These are phyloP conservation scores for Chaetogeoica ovagalla DNA, from an alignment of 2,888 invertebrate genomes.

Conservation along the genomic window DNA sequence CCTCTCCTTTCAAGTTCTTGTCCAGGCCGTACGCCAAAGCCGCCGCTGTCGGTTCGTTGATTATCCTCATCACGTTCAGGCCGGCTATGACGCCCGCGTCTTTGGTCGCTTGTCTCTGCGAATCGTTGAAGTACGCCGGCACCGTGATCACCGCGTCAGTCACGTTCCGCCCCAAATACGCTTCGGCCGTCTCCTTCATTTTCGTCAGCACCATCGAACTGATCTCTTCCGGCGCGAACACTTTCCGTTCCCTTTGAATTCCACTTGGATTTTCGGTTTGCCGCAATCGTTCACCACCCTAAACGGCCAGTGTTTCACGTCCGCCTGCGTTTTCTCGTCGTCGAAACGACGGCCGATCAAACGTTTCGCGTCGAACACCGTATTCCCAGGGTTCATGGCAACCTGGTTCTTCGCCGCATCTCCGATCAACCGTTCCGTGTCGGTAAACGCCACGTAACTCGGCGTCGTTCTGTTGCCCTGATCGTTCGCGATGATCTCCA, in stretches of 20 bases:
- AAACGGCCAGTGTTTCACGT: constrained; percentile 85
- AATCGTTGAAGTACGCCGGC: constrained; percentile 75
- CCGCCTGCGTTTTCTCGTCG: constrained; percentile 73
- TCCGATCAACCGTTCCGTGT: constrained; percentile 63
- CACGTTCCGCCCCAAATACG: constrained; percentile 63
- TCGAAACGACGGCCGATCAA: constrained; percentile 70
- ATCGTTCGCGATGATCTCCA: constrained; percentile 82
- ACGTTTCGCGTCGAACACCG: constrained; percentile 80
- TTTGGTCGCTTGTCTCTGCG: constrained; percentile 74
- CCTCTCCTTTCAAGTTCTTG: constrained; percentile 62
- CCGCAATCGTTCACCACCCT: constrained; percentile 68
- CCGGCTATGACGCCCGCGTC: constrained; percentile 86
- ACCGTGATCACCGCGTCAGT: constrained; percentile 78
- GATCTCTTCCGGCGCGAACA: constrained; percentile 71
- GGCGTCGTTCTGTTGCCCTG: constrained; percentile 81
- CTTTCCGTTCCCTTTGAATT: constrained; percentile 69
- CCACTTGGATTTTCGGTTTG: constrained; percentile 70
- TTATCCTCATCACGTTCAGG: constrained; percentile 83
- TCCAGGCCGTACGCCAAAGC: constrained; percentile 79
- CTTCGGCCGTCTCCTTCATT: constrained; percentile 72
- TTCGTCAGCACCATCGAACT: constrained; percentile 69
- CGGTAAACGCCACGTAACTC: constrained; percentile 71
- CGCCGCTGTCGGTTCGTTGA: constrained; percentile 88
- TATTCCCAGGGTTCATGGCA: constrained; percentile 73
- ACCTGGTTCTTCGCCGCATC: constrained; percentile 65